These are phyloP conservation scores for Sapajus apella DNA, from an alignment of 2,113 vertebrate genomes.

Conservation along the genomic window DNA sequence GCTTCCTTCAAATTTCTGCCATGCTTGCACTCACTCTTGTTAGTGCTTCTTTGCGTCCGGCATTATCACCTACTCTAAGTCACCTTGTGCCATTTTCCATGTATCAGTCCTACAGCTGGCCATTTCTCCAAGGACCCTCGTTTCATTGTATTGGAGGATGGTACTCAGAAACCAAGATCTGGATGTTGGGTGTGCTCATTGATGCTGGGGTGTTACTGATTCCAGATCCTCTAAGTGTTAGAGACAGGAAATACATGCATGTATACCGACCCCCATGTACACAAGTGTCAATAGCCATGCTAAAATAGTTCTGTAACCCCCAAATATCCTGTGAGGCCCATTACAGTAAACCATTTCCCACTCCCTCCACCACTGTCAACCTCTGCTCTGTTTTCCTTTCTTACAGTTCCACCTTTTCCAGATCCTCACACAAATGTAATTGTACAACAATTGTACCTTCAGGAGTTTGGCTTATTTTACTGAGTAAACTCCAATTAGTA, in stretches of 20 bases:
- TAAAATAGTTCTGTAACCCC: background rate
- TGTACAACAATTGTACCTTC: background rate
- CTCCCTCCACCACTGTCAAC: background rate
- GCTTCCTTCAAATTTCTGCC: background rate
- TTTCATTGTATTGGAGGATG: background rate
- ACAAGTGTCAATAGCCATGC: background rate
- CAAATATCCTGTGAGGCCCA: background rate
- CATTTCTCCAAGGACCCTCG: background rate
- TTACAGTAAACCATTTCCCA: background rate
- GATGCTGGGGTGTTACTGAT: background rate
- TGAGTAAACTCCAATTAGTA: background rate
- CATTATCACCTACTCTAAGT: background rate
- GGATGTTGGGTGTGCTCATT: background rate
- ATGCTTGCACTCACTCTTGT: background rate
- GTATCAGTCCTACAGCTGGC: background rate
- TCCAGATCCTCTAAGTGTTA: background rate
- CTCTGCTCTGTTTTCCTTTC: background rate
- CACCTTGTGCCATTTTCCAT: background rate
- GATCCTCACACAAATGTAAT: background rate
- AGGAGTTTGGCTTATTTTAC: background rate
- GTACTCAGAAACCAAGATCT: background rate
- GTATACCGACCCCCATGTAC: too few relatives aligned
- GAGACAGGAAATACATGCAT: background rate
- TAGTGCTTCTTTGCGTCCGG: background rate
- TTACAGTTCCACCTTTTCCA: background rate